Evolutionary conservation across 1,140 invertebrate species (phyloP), one percentile per base, ranked within the genome.

Genomic region (Homalodisca vitripennis): DNA sequence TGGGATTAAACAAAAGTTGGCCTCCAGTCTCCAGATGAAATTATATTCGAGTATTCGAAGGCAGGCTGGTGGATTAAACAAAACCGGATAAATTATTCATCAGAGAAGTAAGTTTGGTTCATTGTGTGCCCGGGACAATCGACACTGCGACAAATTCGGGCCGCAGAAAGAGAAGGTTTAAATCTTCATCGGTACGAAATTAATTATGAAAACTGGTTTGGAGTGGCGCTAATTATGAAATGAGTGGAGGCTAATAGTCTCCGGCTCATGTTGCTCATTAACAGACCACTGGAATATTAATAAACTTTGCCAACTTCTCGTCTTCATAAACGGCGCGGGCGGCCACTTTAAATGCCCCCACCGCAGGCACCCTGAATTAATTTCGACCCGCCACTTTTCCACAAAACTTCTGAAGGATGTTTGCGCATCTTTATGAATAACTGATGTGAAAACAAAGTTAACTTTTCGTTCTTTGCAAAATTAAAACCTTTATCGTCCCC

Each of bases 391-490:
- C 22, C 22, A 60, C 55, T 60, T 60, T 51, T 30, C 24, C 55
- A 60, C 22, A 30, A 60, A 60, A 60, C 55, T 60, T 60, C 26
- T 60, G 55, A 60, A 60, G 55, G 55, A 60, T 60, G 55, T 60
- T 60, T 60, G 55, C 55, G 24, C 24, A 24, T 60, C 55, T 60
- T 60, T 30, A 60, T 60, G 55, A 26, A 60, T 60, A 60, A 60
- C 55, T 60, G 27, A 60, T 60, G 55, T 26, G 29, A 60, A 60
- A 60, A 60, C 55, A 60, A 60, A 60, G 55, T 60, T 60, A 60
- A 60, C 55, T 60, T 60, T 60, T 30, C 2, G 14, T 51, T 22
- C 55, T 60, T 60, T 60, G 55, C 22, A 60, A 60, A 60, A 27
- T 60, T 60, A 60, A 60, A 30, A 30, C 55, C 27, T 60, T 60